Evolutionary conservation across 2,797 vertebrate genomes (phyloP).

Genomic region (Esox masquinongy): DNA sequence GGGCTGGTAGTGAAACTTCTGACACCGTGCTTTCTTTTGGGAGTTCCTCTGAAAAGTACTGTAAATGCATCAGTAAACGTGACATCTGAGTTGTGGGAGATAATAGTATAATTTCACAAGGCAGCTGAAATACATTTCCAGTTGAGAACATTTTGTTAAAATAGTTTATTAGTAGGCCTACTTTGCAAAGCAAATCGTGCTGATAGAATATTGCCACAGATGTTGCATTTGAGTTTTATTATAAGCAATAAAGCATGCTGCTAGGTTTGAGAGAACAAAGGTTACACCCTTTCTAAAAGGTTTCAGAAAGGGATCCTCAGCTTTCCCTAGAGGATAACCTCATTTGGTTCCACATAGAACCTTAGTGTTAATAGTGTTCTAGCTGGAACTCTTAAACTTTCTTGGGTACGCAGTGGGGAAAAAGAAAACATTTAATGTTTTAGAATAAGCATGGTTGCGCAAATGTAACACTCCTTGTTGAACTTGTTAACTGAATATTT

Average conservation of each 20-base stretch:
- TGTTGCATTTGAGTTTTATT: background rate
- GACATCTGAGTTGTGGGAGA: background rate
- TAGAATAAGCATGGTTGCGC: too few species aligned
- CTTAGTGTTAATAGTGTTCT: too few species aligned
- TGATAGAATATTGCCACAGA: too few species aligned
- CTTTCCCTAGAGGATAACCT: too few species aligned
- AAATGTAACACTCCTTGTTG: too few species aligned
- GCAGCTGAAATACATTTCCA: slow-evolving; percentile 1
- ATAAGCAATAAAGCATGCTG: background rate
- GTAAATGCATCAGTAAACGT: background rate
- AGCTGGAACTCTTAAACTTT: too few species aligned
- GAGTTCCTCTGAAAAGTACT: background rate
- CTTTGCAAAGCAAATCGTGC: too few species aligned
- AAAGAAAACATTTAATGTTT: too few species aligned
- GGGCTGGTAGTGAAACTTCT: background rate
- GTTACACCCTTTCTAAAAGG: background rate
- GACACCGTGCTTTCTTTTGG: background rate
- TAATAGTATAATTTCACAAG: background rate
- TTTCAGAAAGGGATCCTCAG: too few species aligned
- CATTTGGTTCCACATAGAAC: too few species aligned
- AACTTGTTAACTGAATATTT: too few species aligned
- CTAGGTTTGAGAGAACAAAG: background rate
- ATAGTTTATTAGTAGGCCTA: background rate
- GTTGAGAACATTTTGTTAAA: background rate
- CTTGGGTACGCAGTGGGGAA: too few species aligned